These are phyloP conservation scores for Myrmecobius fasciatus DNA, from an alignment of 2,113 vertebrate genomes.

Conservation along the genomic window DNA sequence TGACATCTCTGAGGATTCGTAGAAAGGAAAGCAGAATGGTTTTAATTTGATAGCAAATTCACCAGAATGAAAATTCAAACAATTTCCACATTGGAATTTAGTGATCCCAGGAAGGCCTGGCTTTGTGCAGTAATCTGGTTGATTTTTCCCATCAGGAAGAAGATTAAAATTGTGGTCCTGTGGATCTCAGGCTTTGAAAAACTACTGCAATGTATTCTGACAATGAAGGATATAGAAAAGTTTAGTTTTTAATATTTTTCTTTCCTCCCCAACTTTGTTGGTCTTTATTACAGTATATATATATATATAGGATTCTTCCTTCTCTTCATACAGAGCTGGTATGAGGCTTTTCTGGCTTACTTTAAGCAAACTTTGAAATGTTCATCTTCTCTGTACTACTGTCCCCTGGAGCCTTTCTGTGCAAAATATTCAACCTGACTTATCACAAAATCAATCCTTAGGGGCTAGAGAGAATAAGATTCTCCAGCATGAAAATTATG, in stretches of 20 bases:
- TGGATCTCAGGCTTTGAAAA: not conserved
- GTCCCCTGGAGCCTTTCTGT: not conserved
- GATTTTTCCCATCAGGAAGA: not conserved
- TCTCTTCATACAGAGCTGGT: not conserved
- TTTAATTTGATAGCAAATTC: not conserved
- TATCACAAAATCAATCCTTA: conserved; percentile 2
- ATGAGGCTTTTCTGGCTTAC: not conserved
- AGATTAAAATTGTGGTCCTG: not conserved
- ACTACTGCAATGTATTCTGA: not conserved
- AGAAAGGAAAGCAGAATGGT: not conserved
- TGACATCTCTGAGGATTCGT: not conserved
- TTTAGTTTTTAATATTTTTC: not conserved
- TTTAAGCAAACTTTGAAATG: not conserved
- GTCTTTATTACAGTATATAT: not conserved
- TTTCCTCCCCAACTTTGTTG: not conserved
- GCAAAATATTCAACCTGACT: not conserved
- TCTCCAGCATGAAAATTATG: not conserved
- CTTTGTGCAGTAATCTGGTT: not conserved
- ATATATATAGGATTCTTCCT: not conserved
- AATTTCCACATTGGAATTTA: not conserved
- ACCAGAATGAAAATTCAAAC: not conserved
- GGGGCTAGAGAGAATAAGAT: not conserved
- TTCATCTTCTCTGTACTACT: not conserved
- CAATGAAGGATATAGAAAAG: not conserved
- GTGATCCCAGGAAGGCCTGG: not conserved